Conservation (phyloP, 2,113 vertebrate species). For the Engraulis encrasicolus region DNA sequence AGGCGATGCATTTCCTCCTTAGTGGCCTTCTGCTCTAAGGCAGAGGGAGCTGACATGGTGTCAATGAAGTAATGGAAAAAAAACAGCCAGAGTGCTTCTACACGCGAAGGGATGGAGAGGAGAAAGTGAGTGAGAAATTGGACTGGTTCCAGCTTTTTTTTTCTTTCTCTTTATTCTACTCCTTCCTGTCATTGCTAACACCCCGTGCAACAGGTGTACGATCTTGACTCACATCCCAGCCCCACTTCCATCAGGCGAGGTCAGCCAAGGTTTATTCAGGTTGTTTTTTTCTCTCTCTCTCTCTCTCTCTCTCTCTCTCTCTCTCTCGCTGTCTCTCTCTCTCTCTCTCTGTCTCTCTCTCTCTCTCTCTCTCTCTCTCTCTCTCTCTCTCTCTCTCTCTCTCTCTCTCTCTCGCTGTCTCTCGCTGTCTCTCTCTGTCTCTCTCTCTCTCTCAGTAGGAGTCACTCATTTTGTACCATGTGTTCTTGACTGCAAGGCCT, state of each 20-base stretch:
- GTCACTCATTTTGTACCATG: too few species aligned
- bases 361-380: too few species aligned
- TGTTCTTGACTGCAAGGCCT: too few species aligned
- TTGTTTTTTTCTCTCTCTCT: not conserved
- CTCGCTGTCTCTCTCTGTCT: too few species aligned
- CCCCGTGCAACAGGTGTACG: not conserved
- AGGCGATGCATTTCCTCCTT: not conserved
- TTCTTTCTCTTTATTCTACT: not conserved
- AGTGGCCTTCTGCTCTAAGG: not conserved
- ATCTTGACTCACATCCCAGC: not conserved
- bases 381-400: too few species aligned
- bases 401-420: too few species aligned
- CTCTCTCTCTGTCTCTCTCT: too few species aligned
- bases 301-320: not conserved
- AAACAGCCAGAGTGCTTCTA: not conserved
- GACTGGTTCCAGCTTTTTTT: not conserved
- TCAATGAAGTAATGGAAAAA: constrained; percentile 11
- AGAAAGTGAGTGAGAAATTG: constrained; percentile 11
- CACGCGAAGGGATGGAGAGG: not conserved
- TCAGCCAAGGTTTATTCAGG: constrained; percentile 10
- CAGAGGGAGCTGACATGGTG: not conserved
- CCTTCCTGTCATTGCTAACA: not conserved
- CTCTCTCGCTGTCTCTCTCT: too few species aligned
- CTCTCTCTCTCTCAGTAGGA: too few species aligned
- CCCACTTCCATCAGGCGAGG: not conserved